A percentile compares a stretch with the other conserved stretches of the same genome.
Conservation (phyloP, 2,113 vertebrate species). For the Dasypus novemcinctus region DNA sequence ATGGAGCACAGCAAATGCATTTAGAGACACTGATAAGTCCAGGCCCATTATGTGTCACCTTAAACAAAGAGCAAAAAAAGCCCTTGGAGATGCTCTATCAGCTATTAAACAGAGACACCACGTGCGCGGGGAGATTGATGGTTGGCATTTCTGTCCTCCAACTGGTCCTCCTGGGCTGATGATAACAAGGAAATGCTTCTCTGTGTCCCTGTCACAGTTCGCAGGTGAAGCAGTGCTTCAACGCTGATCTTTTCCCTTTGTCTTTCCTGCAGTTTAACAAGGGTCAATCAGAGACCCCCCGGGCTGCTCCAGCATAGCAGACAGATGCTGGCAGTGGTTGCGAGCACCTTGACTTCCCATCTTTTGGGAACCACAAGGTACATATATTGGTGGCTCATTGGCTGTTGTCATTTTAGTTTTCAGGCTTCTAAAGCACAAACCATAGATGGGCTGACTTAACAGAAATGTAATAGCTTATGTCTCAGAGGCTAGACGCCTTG, state of each 20-base stretch:
- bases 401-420: no score
- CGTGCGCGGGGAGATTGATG: conserved; percentile 93
- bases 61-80: conserved; percentile 93
- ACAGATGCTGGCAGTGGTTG: neutral
- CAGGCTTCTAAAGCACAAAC: no score
- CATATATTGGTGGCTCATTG: neutral
- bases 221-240: conserved; percentile 86
- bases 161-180: conserved; percentile 82
- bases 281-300: conserved; percentile 53
- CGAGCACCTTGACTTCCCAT: conserved; percentile 29
- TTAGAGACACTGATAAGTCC: conserved; percentile 95
- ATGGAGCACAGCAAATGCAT: conserved; percentile 89
- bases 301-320: neutral
- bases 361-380: neutral
- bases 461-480: no score
- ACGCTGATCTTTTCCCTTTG: conserved; percentile 85
- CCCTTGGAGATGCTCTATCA: conserved; percentile 96
- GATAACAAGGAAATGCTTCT: conserved; percentile 86
- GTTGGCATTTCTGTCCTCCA: conserved; percentile 90
- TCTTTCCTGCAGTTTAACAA: conserved; percentile 85
- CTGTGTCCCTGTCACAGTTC: conserved; percentile 81
- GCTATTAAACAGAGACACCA: conserved; percentile 96
- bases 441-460: no score
- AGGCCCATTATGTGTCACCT: conserved; percentile 97
- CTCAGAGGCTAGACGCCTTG: no score